Base-by-base conservation (phyloP, 2,113 vertebrate genomes). In the Muscicapa adusta region DNA sequence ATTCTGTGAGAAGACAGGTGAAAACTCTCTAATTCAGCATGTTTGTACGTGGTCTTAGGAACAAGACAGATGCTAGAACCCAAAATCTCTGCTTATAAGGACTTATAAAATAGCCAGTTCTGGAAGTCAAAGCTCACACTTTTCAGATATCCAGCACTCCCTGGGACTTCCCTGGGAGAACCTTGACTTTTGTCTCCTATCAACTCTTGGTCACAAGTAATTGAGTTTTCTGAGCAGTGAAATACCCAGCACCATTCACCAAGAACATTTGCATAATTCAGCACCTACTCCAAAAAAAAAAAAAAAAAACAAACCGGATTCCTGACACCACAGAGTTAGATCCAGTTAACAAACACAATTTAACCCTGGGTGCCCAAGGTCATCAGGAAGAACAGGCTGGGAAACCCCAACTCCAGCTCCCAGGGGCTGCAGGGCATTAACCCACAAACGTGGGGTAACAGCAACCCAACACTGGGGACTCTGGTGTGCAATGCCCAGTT, bases 1-100 rank as follows among this genome's bases (percentile, higher is more conserved):
- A 95, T 95, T 79, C 96, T 97, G 98, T 98, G 98, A 98, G 97
- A 97, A 97, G 98, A 73, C 79, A 87, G 56, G 77, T 93, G 92
- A 96, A 94, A 72, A 96, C 95, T 96, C 92, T 96, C 80, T 95
- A 91, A 96, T 97, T 97, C 95, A 96, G 91, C 96, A 97, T 86
- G 86, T 94, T 96, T 51, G 71, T 88, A 93, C 5, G 2, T 22
- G 83, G 85, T 56, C 92, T 88, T 62, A 83, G 92, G 45, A 93
- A 94, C 91, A 96, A 97, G 95, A 97, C 93, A 96, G 95, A 96
- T 72, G 93, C 94, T 84, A 90, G 22, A 93, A 73, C 4, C 60
- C 82, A 51, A 77, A 88, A 94, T 72, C 57, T 85, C 82, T 56
- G 51, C 70, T 93, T 43, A n/a, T 14, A 88, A 73, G 63, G 75